These are phyloP conservation scores for Actinia tenebrosa DNA, from an alignment of 64 coral and sea anemone species.

Conservation along the genomic window DNA sequence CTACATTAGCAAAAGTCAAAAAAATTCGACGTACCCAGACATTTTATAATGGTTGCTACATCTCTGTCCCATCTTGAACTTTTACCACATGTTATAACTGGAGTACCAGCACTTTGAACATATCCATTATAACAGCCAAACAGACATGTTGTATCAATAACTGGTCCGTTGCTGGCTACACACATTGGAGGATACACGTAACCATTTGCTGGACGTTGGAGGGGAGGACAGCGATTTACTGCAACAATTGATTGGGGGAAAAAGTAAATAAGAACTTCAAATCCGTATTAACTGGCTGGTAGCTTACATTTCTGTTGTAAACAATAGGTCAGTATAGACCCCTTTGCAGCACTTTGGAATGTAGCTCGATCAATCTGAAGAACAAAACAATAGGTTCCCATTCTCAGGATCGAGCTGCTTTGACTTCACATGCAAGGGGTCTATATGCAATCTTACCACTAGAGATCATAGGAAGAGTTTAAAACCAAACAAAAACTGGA, in stretches of 20 bases:
- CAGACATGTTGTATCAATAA: conserved; percentile 46
- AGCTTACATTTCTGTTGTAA: too few relatives aligned
- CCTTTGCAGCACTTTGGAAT: too few relatives aligned
- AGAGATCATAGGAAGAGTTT: too few relatives aligned
- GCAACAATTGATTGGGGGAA: neutral
- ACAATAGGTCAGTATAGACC: too few relatives aligned
- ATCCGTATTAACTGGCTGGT: too few relatives aligned
- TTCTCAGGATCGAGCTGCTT: too few relatives aligned
- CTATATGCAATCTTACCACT: too few relatives aligned
- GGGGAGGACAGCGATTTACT: conserved; percentile 43
- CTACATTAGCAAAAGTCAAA: neutral
- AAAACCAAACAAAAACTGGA: too few relatives aligned
- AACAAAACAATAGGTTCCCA: too few relatives aligned
- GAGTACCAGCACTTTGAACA: conserved; percentile 11
- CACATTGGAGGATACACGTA: conserved; percentile 60
- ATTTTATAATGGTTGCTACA: conserved; percentile 31
- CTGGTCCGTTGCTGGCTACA: conserved; percentile 23
- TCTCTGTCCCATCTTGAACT: conserved; percentile 42
- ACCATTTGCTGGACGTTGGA: conserved; percentile 38
- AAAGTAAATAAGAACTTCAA: too few relatives aligned
- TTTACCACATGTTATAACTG: conserved; percentile 31
- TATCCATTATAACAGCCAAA: conserved; percentile 59
- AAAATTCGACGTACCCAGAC: conserved; percentile 17
- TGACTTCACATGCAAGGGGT: too few relatives aligned
- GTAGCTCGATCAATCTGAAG: too few relatives aligned